These are phyloP conservation scores for Anagrus nilaparvatae DNA, from an alignment of 1,140 invertebrate genomes.

Conservation along the genomic window DNA sequence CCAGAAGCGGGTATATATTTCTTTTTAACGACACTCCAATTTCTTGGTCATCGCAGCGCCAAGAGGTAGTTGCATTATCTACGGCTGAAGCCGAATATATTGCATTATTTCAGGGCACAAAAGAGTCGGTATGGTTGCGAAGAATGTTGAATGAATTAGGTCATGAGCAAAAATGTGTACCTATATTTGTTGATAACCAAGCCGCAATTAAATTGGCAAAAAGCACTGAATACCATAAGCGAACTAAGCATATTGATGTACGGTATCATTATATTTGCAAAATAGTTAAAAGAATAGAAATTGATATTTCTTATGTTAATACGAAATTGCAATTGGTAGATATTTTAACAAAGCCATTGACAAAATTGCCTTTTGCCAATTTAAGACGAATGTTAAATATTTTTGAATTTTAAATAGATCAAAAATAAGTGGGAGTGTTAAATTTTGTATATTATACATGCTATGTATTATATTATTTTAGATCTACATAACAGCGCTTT, in stretches of 20 bases:
- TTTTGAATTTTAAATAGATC: too few species aligned
- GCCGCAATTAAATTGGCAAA: constrained; percentile 30
- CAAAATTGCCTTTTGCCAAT: constrained; percentile 10
- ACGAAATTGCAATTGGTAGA: constrained; percentile 15
- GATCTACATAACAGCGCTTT: too few species aligned
- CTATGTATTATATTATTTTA: too few species aligned
- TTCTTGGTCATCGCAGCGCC: too few species aligned
- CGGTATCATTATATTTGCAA: constrained; percentile 30
- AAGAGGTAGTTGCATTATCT: too few species aligned
- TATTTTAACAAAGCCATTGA: constrained; percentile 19
- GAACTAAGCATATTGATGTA: constrained; percentile 32
- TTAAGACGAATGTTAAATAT: too few species aligned
- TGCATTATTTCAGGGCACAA: constrained; percentile 6
- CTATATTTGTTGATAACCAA: constrained; percentile 23
- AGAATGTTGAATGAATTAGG: constrained; percentile 7
- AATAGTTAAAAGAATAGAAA: constrained; percentile 8
- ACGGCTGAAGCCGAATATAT: constrained; percentile 12
- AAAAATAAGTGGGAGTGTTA: too few species aligned
- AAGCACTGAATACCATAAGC: constrained; percentile 26
- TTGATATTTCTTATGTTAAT: constrained; percentile 17
- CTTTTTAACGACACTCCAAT: too few species aligned
- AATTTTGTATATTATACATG: too few species aligned
- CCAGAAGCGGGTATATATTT: too few species aligned
- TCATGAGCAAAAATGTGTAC: too few species aligned
- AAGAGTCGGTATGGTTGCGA: constrained; percentile 12